Base-by-base conservation (phyloP, 2,888 invertebrate species). In the Tromatobia lineatoria region DNA sequence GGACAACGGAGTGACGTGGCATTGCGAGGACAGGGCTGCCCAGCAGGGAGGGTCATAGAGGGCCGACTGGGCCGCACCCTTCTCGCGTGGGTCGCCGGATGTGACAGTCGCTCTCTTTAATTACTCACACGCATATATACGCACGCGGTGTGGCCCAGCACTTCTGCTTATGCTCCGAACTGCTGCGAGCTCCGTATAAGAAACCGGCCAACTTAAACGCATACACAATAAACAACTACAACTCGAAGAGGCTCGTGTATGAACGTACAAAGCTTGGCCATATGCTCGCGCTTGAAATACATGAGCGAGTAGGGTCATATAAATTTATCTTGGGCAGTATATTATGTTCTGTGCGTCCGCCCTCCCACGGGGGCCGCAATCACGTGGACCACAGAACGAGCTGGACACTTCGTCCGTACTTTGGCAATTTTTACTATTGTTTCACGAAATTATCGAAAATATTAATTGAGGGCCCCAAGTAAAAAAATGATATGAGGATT, bases 51-150 rank as follows among this genome's bases (percentile, higher is more conserved):
- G 88, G 86, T 87, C 86, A 80, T 79, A 85, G 84, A 85, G 81
- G 77, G 71, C 66, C 87, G 88, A 87, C 87, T 86, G 86, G 83
- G 88, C 91, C 90, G 91, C 91, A 93, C 93, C 93, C 93, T 93
- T 91, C 87, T 91, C 91, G 93, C 93, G 93, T 93, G 93, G 93
- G 93, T 93, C 93, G 93, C 93, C 93, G 93, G 93, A 93, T 93
- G 93, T 93, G 92, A 93, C 93, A 91, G 92, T 92, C 93, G 92
- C 93, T 93, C 92, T 93, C 92, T 93, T 93, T 93, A 93, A 93
- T 93, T 93, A 93, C 93, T 92, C 92, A 91, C 92, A 90, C 91
- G 90, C 89, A 90, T 88, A 90, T 87, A 64, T 86, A 88, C 76
- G 85, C 87, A 69, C 45, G 71, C 73, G 66, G 73, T 84, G 80